phyloP scores from a whole-genome alignment of 2,797 vertebrate genomes.

The Eulemur coronatus region DNA sequence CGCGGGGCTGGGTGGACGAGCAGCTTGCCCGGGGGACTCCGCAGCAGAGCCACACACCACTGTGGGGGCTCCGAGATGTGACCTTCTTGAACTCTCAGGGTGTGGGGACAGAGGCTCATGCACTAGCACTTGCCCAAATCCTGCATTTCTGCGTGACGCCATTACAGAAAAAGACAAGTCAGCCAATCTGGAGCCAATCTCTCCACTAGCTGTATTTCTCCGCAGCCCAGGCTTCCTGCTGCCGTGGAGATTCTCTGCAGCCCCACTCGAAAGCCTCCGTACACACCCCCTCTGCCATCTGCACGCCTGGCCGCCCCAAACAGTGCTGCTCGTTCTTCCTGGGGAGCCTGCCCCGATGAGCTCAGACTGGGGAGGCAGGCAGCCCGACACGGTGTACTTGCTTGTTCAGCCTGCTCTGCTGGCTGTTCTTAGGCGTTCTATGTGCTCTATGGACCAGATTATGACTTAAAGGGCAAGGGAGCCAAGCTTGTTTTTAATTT shows the following conservation, averaged over 20 bases:
- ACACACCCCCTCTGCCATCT: background rate
- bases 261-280: background rate
- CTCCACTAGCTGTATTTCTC: background rate
- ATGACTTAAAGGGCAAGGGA: background rate
- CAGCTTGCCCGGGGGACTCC: conserved; percentile 51
- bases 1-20: conserved; percentile 72
- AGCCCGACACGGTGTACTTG: background rate
- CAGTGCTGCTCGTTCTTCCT: background rate
- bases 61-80: background rate
- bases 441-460: background rate
- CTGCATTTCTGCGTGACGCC: background rate
- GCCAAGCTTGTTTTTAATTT: background rate
- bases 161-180: background rate
- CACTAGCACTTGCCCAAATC: background rate
- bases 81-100: background rate
- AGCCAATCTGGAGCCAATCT: background rate
- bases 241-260: background rate
- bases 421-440: background rate
- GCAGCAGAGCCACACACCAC: background rate
- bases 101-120: fast-evolving
- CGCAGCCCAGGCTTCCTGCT: background rate
- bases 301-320: background rate
- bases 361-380: fast-evolving
- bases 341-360: background rate
- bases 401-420: background rate